A percentile compares a stretch with the other conserved stretches of the same genome.
phyloP scores from a whole-genome alignment of 2,888 invertebrate genomes.

The Drosophila robusta region DNA sequence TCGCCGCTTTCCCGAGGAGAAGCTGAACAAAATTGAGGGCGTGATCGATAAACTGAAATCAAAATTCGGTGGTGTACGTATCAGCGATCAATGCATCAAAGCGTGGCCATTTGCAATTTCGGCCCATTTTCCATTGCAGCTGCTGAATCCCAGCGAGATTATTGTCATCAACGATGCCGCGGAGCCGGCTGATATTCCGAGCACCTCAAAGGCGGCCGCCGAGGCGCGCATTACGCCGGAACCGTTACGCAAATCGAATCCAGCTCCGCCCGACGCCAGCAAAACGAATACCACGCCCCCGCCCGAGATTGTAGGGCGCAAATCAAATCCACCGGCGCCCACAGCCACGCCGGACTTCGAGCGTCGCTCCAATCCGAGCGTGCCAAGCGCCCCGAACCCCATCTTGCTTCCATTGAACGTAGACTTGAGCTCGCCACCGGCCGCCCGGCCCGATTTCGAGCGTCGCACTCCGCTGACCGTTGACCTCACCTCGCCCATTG shows the following conservation, averaged over 20 bases:
- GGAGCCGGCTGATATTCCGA: not conserved
- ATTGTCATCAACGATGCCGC: slow-evolving; percentile 25
- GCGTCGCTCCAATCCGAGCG: slow-evolving; percentile 7
- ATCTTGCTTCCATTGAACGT: too few relatives aligned
- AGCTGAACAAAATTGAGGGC: slow-evolving; percentile 37
- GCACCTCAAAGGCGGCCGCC: not conserved
- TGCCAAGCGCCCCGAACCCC: not conserved
- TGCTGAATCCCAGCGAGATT: slow-evolving; percentile 6
- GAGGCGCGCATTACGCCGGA: not conserved
- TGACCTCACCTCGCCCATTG: slow-evolving; percentile 2
- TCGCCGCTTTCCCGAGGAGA: slow-evolving; percentile 2
- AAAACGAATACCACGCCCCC: not conserved
- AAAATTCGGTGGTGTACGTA: slow-evolving; percentile 31
- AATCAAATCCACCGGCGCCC: not conserved
- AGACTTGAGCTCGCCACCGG: not conserved
- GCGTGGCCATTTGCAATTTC: not conserved
- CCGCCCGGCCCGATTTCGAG: not conserved
- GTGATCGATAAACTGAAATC: slow-evolving; percentile 34
- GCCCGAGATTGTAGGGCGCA: not conserved
- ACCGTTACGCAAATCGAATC: not conserved
- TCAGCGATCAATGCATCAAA: not conserved
- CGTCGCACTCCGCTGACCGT: not conserved
- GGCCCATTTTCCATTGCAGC: slow-evolving; percentile 12
- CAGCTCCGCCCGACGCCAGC: not conserved
- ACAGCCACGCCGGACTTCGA: not conserved